Evolutionary conservation across 2,888 invertebrate genomes (phyloP), one percentile per base, ranked within the genome.

Genomic region (Leptopilina syphax): DNA sequence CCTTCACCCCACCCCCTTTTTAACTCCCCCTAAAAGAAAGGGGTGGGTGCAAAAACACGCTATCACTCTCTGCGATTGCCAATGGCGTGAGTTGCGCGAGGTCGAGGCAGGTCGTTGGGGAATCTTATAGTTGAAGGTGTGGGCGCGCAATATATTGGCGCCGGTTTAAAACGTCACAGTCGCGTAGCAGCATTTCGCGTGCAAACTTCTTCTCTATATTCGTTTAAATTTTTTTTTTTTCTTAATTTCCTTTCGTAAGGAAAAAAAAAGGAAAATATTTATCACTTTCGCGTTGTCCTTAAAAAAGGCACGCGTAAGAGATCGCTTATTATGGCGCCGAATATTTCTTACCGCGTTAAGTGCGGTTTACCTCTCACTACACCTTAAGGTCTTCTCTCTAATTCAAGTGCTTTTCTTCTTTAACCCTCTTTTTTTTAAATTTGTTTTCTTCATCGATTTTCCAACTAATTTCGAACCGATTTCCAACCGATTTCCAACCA

Each of bases 121-220:
- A 44, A 47, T 24, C 41, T 60, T 50, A 50, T 50, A 50, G 50
- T 4, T 41, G 76, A 67, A 47, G 12, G 67, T 65, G n/a, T 76
- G 65, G 60, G 60, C 60, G 24, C 41, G 63, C 44, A 54, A 47
- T 67, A 76, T 76, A 57, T 63, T 12, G 57, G 57, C 77, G 70
- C 77, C 81, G 79, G 80, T 63, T 44, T 44, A 57, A 65, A 54
- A 76, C 47, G 76, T 80, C 82, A 83, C 85, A 86, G 86, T 86
- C 83, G 82, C 83, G 80, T 84, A 79, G 78, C 81, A 83, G 83
- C 83, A 78, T 79, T 80, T 83, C 83, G 87, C 86, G 85, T 83
- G 87, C 87, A 86, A 88, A 86, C 88, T 80, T 85, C 78, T 50
- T 18, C 18, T 18, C 18, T 18, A 81, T 34, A 27, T 34, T 2